A percentile compares a stretch with the other conserved stretches of the same genome.
These are phyloP conservation scores for Alexandromys oeconomus DNA, from an alignment of 2,797 vertebrate genomes.

Conservation along the genomic window DNA sequence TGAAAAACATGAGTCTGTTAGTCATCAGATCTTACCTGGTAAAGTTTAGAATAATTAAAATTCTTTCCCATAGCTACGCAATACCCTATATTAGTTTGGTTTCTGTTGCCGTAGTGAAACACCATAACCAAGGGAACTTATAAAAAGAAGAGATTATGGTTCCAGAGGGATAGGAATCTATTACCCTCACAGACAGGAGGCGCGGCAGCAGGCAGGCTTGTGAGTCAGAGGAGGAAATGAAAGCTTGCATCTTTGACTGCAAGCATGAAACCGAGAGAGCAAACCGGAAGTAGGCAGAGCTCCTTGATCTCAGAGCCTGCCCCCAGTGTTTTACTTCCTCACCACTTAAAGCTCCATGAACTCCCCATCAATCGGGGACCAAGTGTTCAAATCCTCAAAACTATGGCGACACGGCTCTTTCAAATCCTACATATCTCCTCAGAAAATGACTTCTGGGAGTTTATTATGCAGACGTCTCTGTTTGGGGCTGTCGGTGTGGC, in stretches of 20 bases:
- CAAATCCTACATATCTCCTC: not conserved
- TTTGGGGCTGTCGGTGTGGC: not conserved
- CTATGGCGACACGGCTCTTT: not conserved
- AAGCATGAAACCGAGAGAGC: not conserved
- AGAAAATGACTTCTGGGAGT: not conserved
- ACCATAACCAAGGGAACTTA: not conserved
- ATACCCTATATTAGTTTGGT: not conserved
- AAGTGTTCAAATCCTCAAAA: not conserved
- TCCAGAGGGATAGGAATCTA: not conserved
- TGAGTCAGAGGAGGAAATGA: not conserved
- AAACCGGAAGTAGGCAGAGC: not conserved
- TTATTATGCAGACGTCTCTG: not conserved
- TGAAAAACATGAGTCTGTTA: constrained; percentile 37
- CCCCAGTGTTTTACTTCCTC: not conserved
- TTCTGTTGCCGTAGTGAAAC: not conserved
- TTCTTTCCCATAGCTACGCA: constrained; percentile 44
- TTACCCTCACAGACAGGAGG: not conserved
- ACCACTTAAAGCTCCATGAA: too few relatives aligned
- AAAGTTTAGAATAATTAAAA: constrained; percentile 57
- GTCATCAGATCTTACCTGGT: constrained; percentile 1
- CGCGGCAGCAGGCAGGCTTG: not conserved
- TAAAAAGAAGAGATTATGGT: not conserved
- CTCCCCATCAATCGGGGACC: not conserved
- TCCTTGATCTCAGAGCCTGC: not conserved
- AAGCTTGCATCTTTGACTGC: not conserved